Base-by-base conservation (phyloP, 2,113 vertebrate species). In the Brevimyrus niger region DNA sequence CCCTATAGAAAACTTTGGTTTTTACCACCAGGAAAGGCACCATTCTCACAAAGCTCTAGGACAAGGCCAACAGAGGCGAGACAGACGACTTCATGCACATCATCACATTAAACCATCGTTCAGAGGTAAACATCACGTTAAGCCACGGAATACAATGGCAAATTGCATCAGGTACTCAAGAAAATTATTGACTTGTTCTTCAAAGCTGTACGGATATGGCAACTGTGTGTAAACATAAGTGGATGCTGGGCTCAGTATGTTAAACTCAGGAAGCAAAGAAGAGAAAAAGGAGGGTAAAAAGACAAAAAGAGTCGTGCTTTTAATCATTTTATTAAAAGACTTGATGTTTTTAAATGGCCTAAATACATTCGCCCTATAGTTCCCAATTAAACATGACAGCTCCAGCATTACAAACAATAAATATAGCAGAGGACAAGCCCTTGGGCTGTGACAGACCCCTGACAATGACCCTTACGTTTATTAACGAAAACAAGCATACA, bases 331-430 rank as follows among this genome's bases (percentile, higher is more conserved):
- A 94, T 95, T 94, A 95, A 93, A 92, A 93, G 93, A 91, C 94
- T 93, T 93, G 93, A 94, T 95, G 94, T 92, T 95, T 94, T 95
- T 95, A 95, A 96, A 96, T 94, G 95, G 93, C 95, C 95, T 94
- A 95, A 93, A 96, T 95, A 94, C 94, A 95, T 95, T 96, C 93
- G 95, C 85, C 93, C 92, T 91, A 93, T 91, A 95, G 94, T 95
- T 94, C 93, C 94, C 92, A 92, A 96, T 96, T 94, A 94, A 93
- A 96, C 91, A 89, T 95, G 95, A 96, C 96, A 96, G 96, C 94
- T 94, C 92, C 94, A 94, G 95, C 94, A 93, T 95, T 95, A 94
- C 91, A 93, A 90, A 95, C 95, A 95, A 94, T 95, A 96, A 96
- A 96, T 95, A 95, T 94, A 95, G 95, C 93, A 95, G 93, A 93